phyloP scores from a whole-genome alignment of 1,140 invertebrate genomes.

The Holcopasites calliopsidis region DNA sequence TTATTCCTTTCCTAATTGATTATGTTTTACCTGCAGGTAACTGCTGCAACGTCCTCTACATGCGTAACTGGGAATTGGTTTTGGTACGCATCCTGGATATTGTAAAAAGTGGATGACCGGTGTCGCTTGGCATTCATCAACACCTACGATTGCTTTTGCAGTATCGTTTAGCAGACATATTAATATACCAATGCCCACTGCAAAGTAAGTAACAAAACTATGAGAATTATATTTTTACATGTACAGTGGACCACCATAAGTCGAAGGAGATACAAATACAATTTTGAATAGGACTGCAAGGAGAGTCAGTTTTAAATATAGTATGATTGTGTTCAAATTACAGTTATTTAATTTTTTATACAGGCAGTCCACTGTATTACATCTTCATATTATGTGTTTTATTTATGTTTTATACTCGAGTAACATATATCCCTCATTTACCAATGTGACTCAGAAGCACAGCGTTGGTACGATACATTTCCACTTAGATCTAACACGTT shows the following conservation, averaged over 20 bases:
- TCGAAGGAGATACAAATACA: no score
- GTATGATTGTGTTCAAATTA: no score
- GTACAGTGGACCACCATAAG: no score
- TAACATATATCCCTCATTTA: no score
- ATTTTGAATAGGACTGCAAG: no score
- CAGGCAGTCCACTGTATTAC: no score
- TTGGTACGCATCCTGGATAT: constrained; percentile 94
- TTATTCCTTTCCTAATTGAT: no score
- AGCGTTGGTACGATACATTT: constrained; percentile 62
- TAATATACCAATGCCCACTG: constrained; percentile 62
- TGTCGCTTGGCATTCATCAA: constrained; percentile 93
- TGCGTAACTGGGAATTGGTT: constrained; percentile 95
- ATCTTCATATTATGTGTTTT: constrained; percentile 35
- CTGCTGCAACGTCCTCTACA: constrained; percentile 94
- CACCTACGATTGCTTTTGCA: constrained; percentile 75
- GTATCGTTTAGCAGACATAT: constrained; percentile 58
- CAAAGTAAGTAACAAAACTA: constrained; percentile 59
- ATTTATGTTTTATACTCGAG: not conserved
- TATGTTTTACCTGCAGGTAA: constrained; percentile 89
- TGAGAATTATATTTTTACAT: not conserved
- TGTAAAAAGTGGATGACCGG: constrained; percentile 95
- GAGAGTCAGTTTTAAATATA: no score
- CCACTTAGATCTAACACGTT: constrained; percentile 45
- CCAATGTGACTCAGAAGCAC: constrained; percentile 57
- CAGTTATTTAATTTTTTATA: no score